Evolutionary conservation across 2,797 vertebrate species (phyloP).

Genomic region (Scomberomorus guttatus): DNA sequence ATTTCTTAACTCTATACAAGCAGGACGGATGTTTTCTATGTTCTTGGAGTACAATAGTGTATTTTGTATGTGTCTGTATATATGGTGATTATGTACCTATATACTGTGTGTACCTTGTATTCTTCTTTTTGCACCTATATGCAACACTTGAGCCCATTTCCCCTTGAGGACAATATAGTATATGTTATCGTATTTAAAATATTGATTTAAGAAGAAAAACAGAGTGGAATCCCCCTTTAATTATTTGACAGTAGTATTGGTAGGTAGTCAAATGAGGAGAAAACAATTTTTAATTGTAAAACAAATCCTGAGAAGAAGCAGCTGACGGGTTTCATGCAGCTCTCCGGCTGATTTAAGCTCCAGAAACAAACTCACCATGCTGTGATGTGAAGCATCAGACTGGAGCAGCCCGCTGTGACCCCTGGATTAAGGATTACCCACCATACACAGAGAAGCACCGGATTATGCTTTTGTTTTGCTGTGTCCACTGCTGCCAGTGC

Average conservation of each 20-base stretch:
- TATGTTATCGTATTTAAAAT: neutral
- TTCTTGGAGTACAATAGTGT: too few relatives aligned
- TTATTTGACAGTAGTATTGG: neutral
- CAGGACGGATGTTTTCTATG: neutral
- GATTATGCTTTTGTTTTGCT: constrained; percentile 61
- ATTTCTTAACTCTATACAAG: neutral
- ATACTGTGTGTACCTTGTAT: too few relatives aligned
- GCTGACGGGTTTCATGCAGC: constrained; percentile 13
- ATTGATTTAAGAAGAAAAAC: too few relatives aligned
- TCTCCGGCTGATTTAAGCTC: constrained; percentile 5
- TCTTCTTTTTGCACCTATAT: too few relatives aligned
- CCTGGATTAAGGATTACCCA: constrained; percentile 72
- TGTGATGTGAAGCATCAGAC: constrained; percentile 19
- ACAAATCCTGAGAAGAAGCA: neutral
- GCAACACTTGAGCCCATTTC: too few relatives aligned
- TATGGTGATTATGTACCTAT: too few relatives aligned
- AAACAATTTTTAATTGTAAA: neutral
- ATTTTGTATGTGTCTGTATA: too few relatives aligned
- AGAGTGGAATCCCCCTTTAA: neutral
- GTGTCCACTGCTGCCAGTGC: constrained; percentile 6
- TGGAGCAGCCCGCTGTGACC: constrained; percentile 26
- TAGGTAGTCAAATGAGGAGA: neutral
- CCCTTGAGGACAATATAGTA: too few relatives aligned
- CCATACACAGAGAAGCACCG: constrained; percentile 31
- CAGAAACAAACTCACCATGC: constrained; percentile 22